phyloP scores from a whole-genome alignment of 2,797 vertebrate species.

The Gobio occitaniae region DNA sequence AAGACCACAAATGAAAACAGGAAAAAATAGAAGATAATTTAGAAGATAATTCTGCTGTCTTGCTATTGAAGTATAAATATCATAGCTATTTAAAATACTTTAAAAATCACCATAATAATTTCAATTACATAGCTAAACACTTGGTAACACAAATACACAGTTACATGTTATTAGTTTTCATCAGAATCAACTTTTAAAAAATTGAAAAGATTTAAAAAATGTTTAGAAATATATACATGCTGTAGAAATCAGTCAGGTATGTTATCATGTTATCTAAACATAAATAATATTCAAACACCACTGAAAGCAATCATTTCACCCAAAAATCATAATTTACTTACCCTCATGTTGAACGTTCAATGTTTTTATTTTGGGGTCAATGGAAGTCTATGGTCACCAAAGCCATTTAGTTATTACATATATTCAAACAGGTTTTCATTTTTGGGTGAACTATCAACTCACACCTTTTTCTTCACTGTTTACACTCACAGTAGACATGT shows the following conservation, averaged over 20 bases:
- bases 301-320: not conserved
- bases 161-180: not conserved
- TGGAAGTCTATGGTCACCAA: not conserved
- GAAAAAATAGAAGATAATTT: not conserved
- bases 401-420: not conserved
- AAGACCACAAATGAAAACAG: not conserved
- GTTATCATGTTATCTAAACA: not conserved
- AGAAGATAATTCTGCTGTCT: not conserved
- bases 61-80: not conserved
- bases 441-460: slow-evolving; percentile 45
- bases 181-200: not conserved
- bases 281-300: slow-evolving; percentile 37
- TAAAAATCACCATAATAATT: slow-evolving; percentile 9
- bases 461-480: slow-evolving; percentile 64
- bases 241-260: slow-evolving; percentile 12
- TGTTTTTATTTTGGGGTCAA: not conserved
- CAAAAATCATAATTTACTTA: not conserved
- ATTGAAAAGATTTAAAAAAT: not conserved
- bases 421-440: not conserved
- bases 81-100: not conserved
- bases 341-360: too few relatives aligned
- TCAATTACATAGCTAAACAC: slow-evolving; percentile 9
- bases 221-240: slow-evolving; percentile 3
- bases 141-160: slow-evolving; percentile 8
- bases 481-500: slow-evolving; percentile 61